These are phyloP conservation scores for Ochotona curzoniae DNA, from an alignment of 2,113 vertebrate species.

Conservation along the genomic window DNA sequence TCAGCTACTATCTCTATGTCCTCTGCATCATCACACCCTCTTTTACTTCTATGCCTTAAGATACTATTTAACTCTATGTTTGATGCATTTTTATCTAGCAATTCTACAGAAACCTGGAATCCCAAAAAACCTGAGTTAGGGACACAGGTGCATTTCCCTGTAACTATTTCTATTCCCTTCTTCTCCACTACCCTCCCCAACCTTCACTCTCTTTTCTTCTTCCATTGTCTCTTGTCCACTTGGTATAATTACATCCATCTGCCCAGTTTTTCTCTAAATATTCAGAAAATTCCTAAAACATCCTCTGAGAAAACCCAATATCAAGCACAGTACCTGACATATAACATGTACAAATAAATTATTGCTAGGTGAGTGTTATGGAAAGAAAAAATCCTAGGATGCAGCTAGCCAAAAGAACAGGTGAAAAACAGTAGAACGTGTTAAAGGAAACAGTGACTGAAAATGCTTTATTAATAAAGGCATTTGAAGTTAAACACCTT, in stretches of 20 bases:
- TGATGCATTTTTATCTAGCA: not conserved
- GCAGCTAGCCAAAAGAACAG: not conserved
- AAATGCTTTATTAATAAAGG: slow-evolving; percentile 41
- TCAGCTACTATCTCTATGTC: not conserved
- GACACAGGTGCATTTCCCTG: not conserved
- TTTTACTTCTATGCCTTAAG: not conserved
- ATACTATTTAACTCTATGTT: slow-evolving; percentile 13
- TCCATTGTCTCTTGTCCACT: not conserved
- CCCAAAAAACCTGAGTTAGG: not conserved
- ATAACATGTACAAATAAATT: not conserved
- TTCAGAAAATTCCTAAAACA: not conserved
- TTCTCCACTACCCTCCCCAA: not conserved
- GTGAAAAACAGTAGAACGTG: not conserved
- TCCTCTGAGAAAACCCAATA: not conserved
- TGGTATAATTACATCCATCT: slow-evolving; percentile 11
- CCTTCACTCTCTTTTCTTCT: too few species aligned
- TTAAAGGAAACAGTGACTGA: slow-evolving; percentile 2
- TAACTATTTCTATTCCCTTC: not conserved
- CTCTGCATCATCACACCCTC: not conserved
- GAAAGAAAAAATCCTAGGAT: not conserved
- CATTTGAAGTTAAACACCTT: not conserved
- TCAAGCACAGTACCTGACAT: not conserved
- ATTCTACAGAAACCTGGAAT: not conserved
- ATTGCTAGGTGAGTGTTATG: not conserved
- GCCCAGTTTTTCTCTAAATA: not conserved